Conservation (phyloP, 2,797 vertebrate genomes). For the Hydrocynus forskahlii region DNA sequence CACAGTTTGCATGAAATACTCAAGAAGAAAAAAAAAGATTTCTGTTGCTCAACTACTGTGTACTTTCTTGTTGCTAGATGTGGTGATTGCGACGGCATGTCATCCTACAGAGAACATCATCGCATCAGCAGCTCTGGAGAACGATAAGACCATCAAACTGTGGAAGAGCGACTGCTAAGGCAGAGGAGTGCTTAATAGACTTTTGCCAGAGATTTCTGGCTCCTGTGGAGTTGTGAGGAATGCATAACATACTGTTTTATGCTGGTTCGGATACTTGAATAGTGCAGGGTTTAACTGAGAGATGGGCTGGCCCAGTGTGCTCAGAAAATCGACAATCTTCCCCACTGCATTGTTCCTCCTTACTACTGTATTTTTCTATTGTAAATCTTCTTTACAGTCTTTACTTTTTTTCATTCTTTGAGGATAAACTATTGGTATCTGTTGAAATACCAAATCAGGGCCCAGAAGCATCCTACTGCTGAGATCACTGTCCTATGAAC, state of each 20-base stretch:
- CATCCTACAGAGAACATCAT: slow-evolving; percentile 99
- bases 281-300: slow-evolving; percentile 18
- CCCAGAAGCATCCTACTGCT: background rate
- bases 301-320: slow-evolving; percentile 34
- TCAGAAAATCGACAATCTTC: slow-evolving; percentile 30
- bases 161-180: slow-evolving; percentile 97
- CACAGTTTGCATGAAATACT: background rate
- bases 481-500: background rate
- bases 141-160: slow-evolving; percentile 98
- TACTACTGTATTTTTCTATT: background rate
- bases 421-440: background rate
- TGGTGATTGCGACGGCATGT: slow-evolving; percentile 94
- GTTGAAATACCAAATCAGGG: background rate
- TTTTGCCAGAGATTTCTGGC: background rate
- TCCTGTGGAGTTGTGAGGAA: background rate
- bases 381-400: slow-evolving; percentile 4
- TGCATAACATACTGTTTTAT: background rate
- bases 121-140: slow-evolving; percentile 93
- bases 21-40: too few relatives aligned
- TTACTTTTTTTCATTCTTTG: background rate
- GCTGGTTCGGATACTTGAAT: slow-evolving; percentile 15
- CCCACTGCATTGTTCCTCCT: background rate
- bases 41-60: background rate
- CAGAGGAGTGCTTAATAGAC: slow-evolving; percentile 25
- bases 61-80: slow-evolving; percentile 75